phyloP scores from a whole-genome alignment of 2,888 invertebrate genomes.

The Drosophila affinis region DNA sequence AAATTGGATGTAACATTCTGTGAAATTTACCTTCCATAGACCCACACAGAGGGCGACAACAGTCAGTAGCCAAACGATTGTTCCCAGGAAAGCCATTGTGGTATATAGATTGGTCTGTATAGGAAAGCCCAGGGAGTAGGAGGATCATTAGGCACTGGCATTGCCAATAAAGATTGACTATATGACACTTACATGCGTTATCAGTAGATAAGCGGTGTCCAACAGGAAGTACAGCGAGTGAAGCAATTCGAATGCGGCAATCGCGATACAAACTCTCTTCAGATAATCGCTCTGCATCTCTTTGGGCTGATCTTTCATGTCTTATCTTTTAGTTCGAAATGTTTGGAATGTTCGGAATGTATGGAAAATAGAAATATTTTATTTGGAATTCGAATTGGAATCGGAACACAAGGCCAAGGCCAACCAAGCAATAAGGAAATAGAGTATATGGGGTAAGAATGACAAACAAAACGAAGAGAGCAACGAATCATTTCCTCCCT shows the following conservation, averaged over 20 bases:
- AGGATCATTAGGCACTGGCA: no score
- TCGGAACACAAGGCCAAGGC: slow-evolving; percentile 21
- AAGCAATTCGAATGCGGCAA: slow-evolving; percentile 45
- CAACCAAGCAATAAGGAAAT: neutral
- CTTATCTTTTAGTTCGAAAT: neutral
- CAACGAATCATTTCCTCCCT: slow-evolving; percentile 16
- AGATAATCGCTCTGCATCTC: slow-evolving; percentile 6
- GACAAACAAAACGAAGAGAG: neutral
- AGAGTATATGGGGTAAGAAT: neutral
- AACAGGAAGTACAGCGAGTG: slow-evolving; percentile 51
- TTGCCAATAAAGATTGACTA: neutral
- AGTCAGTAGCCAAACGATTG: slow-evolving; percentile 45
- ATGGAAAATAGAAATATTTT: slow-evolving; percentile 17
- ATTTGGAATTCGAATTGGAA: slow-evolving; percentile 3
- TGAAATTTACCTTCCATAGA: slow-evolving; percentile 41
- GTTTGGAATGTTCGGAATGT: neutral
- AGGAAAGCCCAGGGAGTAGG: neutral
- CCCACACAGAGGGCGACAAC: slow-evolving; percentile 44
- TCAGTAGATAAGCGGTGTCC: slow-evolving; percentile 20
- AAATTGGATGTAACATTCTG: neutral
- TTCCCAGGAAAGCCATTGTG: slow-evolving; percentile 20
- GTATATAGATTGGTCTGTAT: slow-evolving; percentile 36
- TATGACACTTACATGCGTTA: slow-evolving; percentile 7
- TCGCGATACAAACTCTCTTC: slow-evolving; percentile 24
- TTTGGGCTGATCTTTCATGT: neutral